Base-by-base conservation (phyloP, 1,140 invertebrate genomes). In the Philotrypesis tridentata region DNA sequence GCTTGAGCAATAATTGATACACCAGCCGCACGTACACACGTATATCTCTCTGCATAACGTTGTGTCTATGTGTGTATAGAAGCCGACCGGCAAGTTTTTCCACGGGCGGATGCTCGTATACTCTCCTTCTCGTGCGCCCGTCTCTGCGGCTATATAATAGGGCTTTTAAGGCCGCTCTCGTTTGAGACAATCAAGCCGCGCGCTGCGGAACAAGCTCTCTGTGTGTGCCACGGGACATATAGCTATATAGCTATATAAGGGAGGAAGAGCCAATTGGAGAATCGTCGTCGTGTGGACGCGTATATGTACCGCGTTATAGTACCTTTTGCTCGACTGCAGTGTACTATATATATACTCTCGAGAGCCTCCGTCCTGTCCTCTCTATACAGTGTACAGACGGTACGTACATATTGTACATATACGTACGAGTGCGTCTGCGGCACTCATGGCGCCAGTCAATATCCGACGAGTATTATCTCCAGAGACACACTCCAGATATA, bases 131-230 rank as follows among this genome's bases (percentile, higher is more conserved):
- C 85, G 77, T 48, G 82, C 84, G 2, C 31, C 21, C 31, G 43
- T 2, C 8, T 61, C 40, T n/a, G 55, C 17, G 87, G 88, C 84
- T 83, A 82, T 76, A 48, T 85, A 84, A 78, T 78, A 40, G 75
- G 63, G 17, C 75, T 55, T n/a, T 17, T 87, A 85, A 85, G 87
- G 87, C 88, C 89, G 86, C 87, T 90, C 89, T 91, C 88, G 87
- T 91, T 91, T 90, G 89, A 91, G 90, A 90, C 90, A 91, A 91
- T 91, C 89, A 90, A 86, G 85, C 81, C 85, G 87, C 85, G 33
- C 87, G 82, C 83, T 77, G 71, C 31, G 63, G 65, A 31, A 73
- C 80, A 60, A 81, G 81, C 23, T 63, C n/a, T n/a, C n/a, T n/a
- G n/a, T n/a, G n/a, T n/a, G n/a, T n/a, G n/a, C n/a, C n/a, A n/a